These are phyloP conservation scores for Dreissena rostriformis DNA, from an alignment of 1,140 invertebrate genomes.

Conservation along the genomic window DNA sequence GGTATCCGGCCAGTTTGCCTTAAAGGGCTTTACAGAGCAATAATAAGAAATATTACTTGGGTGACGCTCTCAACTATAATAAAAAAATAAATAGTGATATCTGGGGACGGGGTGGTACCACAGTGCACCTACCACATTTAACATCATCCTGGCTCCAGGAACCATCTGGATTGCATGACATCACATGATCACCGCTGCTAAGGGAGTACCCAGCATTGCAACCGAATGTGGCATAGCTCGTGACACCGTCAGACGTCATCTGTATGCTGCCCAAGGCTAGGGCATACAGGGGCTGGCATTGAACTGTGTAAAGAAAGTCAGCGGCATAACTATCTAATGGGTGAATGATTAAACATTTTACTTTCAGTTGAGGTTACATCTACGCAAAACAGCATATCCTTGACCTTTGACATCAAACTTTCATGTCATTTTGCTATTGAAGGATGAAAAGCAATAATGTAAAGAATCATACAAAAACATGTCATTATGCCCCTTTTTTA, in stretches of 20 bases:
- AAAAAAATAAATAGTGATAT: too few species aligned
- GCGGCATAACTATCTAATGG: not conserved
- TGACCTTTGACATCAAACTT: not conserved
- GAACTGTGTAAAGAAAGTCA: not conserved
- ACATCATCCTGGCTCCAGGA: not conserved
- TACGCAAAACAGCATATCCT: too few species aligned
- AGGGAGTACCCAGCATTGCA: constrained; percentile 33
- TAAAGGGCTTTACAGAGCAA: too few species aligned
- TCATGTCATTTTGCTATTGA: not conserved
- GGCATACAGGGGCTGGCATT: constrained; percentile 18
- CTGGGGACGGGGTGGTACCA: too few species aligned
- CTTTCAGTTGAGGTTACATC: too few species aligned
- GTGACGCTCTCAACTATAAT: too few species aligned
- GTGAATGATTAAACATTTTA: not conserved
- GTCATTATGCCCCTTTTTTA: not conserved
- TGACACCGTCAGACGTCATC: constrained; percentile 8
- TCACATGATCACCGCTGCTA: not conserved
- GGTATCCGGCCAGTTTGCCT: too few species aligned
- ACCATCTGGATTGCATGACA: constrained; percentile 18
- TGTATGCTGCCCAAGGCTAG: not conserved
- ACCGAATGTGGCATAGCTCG: not conserved
- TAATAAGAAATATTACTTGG: too few species aligned
- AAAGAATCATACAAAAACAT: not conserved
- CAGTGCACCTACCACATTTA: constrained; percentile 23
- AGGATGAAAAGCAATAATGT: not conserved